Evolutionary conservation across 2,888 invertebrate genomes (phyloP).

Genomic region (Torymus aiolomorphi): DNA sequence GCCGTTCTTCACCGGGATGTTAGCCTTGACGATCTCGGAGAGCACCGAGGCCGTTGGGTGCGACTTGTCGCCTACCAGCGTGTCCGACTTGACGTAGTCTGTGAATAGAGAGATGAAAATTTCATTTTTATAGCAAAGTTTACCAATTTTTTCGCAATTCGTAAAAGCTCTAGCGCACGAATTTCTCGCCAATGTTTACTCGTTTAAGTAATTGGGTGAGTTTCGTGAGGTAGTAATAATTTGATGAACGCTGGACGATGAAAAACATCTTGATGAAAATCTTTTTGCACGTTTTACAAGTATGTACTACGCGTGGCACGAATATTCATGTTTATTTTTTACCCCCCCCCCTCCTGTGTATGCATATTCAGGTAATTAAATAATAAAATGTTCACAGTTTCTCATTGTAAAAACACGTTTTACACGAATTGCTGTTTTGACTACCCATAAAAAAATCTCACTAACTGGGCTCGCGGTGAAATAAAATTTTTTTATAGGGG

Average conservation of each 20-base stretch:
- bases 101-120: conserved; percentile 62
- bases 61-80: conserved; percentile 85
- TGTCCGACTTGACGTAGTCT: conserved; percentile 93
- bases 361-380: background rate
- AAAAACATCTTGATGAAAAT: too few species aligned
- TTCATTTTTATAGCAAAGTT: too few species aligned
- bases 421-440: background rate
- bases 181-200: too few species aligned
- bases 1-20: conserved; percentile 94
- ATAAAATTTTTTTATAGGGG: conserved; percentile 1
- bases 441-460: background rate
- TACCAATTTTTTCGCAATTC: too few species aligned
- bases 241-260: too few species aligned
- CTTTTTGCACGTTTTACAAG: too few species aligned
- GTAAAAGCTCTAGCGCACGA: background rate
- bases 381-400: background rate
- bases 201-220: too few species aligned
- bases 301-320: too few species aligned
- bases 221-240: too few species aligned
- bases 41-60: conserved; percentile 90
- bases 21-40: conserved; percentile 91
- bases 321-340: too few species aligned
- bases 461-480: background rate
- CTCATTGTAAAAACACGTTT: background rate
- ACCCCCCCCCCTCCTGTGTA: background rate